Evolutionary conservation across 2,113 vertebrate species (phyloP).

Genomic region (Anhinga rufa): DNA sequence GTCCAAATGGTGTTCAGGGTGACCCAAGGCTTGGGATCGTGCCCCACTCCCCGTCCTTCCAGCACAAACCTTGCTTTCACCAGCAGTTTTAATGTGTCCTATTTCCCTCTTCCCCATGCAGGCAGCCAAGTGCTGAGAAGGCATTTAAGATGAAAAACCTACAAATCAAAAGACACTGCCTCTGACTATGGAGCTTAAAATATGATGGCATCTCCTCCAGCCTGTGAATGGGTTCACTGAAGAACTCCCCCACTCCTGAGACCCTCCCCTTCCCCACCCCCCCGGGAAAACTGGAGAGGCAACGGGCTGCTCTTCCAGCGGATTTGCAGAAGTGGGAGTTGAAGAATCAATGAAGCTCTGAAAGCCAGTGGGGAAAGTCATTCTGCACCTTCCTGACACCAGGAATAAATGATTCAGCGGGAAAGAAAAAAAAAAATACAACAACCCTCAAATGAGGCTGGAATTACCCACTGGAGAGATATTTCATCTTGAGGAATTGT

Average conservation of each 20-base stretch:
- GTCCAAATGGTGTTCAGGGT: background rate
- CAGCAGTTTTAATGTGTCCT: background rate
- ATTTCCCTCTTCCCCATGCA: background rate
- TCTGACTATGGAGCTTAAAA: background rate
- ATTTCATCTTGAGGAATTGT: slow-evolving; percentile 67
- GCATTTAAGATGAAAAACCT: background rate
- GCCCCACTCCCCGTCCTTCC: background rate
- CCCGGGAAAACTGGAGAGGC: background rate
- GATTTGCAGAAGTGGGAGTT: slow-evolving; percentile 51
- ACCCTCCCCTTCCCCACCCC: background rate
- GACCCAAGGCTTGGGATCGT: background rate
- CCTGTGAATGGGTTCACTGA: background rate
- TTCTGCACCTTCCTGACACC: slow-evolving; percentile 69
- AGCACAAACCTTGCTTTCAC: background rate
- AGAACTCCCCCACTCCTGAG: background rate
- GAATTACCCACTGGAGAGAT: slow-evolving; percentile 66
- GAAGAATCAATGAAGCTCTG: slow-evolving; percentile 67
- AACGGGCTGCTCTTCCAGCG: slow-evolving; percentile 61
- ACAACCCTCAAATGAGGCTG: slow-evolving; percentile 52
- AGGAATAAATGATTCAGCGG: slow-evolving; percentile 68
- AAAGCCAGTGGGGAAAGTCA: slow-evolving; percentile 53
- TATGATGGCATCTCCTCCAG: background rate
- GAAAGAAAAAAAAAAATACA: slow-evolving; percentile 41
- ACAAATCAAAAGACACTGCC: background rate
- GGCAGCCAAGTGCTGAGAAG: background rate